Evolutionary conservation across 2,113 vertebrate species (phyloP), one percentile per base, ranked within the genome.

Genomic region (Heterotilapia buettikoferi): DNA sequence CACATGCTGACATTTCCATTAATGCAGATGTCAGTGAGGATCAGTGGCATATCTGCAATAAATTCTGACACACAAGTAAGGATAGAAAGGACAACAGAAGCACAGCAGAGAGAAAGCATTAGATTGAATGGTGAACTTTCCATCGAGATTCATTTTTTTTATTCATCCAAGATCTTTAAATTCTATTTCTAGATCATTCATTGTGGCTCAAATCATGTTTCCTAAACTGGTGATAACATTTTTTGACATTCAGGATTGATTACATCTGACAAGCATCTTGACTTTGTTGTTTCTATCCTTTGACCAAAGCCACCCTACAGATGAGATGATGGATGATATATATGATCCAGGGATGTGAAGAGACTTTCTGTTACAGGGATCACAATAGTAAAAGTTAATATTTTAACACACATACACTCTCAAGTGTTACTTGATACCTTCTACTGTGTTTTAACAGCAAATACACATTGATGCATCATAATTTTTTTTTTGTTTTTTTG

Each of bases 141-240:
- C 14, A 19, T n/a, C 2, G 26, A 90, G 80, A 90, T 80, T 73
- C 31, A 89, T 83, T 84, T 92, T 92, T 91, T 90, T 92, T n/a
- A 88, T 88, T 8, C 29, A 9, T 8, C 57, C 16, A 26, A 83
- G 80, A 84, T 86, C 82, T 80, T 83, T 18, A 10, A 86, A 73
- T 86, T 90, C 61, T 94, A 76, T 92, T 92, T 90, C 40, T 50
- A 85, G 90, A 68, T 11, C 9, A 43, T 85, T 71, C 40, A 53
- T 53, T 50, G 66, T 85, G 47, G 24, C 63, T 88, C 68, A 18
- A 73, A 85, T 82, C 56, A 85, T 66, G 54, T 83, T 89, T 89
- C 80, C 53, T 29, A 47, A 79, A 88, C 40, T 6, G 11, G 40
- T 84, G 82, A 82, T 66, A 83, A 85, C 45, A 84, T 38, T 52